These are phyloP conservation scores for Thumatha senex DNA, from an alignment of 2,888 invertebrate genomes.

Conservation along the genomic window DNA sequence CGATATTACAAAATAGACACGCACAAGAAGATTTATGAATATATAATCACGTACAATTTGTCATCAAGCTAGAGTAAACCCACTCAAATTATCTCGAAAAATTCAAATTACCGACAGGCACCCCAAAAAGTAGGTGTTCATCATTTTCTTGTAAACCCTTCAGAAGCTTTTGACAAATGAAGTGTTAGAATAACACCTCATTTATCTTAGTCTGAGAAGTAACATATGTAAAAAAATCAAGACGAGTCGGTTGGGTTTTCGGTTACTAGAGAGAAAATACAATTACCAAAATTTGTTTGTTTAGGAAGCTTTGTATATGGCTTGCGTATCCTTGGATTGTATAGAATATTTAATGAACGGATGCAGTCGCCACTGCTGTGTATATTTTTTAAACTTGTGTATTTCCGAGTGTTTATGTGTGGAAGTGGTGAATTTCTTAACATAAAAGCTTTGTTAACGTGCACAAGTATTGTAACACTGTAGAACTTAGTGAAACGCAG, in stretches of 20 bases:
- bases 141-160: slow-evolving; percentile 30
- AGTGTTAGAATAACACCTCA: slow-evolving; percentile 30
- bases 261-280: slow-evolving; percentile 6
- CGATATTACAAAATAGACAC: background rate
- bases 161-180: slow-evolving; percentile 34
- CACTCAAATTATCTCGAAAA: slow-evolving; percentile 7
- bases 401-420: too few species aligned
- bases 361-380: too few species aligned
- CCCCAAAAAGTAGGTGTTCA: slow-evolving; percentile 30
- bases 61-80: slow-evolving; percentile 18
- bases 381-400: too few species aligned
- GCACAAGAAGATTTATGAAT: background rate
- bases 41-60: slow-evolving; percentile 4
- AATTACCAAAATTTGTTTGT: slow-evolving; percentile 2
- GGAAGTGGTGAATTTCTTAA: too few species aligned
- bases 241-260: slow-evolving; percentile 3
- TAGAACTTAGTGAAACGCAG: too few species aligned
- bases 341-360: too few species aligned
- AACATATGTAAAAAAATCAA: slow-evolving; percentile 19
- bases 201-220: slow-evolving; percentile 31
- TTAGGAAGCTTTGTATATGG: background rate
- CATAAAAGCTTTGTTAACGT: too few species aligned
- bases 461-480: too few species aligned
- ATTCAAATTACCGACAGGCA: slow-evolving; percentile 35
- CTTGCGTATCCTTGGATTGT: too few species aligned